Evolutionary conservation across 2,888 invertebrate species (phyloP).

Genomic region (Lydus trimaculatus): DNA sequence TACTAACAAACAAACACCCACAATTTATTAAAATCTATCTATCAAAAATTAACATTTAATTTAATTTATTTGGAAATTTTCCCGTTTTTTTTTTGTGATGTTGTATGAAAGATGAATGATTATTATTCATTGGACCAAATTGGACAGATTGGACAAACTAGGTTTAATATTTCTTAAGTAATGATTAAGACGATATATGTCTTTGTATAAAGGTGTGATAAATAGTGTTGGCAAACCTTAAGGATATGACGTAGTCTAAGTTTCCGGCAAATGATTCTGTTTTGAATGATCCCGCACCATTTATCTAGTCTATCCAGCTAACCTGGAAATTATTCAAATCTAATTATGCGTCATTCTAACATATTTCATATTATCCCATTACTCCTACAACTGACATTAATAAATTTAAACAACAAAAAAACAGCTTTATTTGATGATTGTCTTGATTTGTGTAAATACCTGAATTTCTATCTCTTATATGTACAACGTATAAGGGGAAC

Average conservation of each 20-base stretch:
- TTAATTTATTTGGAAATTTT: not conserved
- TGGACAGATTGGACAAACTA: conserved; percentile 33
- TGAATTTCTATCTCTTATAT: conserved; percentile 20
- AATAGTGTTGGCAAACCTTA: conserved; percentile 50
- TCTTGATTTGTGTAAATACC: conserved; percentile 17
- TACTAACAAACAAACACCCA: not conserved
- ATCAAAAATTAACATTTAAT: not conserved
- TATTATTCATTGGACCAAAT: conserved; percentile 33
- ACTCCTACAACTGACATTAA: not conserved
- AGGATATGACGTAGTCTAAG: conserved; percentile 47
- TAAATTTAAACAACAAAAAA: conserved; percentile 12
- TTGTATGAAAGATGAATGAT: too few relatives aligned
- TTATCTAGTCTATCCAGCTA: conserved; percentile 18
- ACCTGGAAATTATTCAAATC: conserved; percentile 45
- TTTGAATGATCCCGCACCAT: conserved; percentile 35
- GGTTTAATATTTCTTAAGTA: conserved; percentile 39
- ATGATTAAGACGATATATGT: conserved; percentile 40
- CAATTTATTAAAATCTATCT: not conserved
- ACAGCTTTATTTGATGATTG: conserved; percentile 19
- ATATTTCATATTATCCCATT: conserved; percentile 2
- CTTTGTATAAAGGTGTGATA: conserved; percentile 44
- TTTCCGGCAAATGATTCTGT: conserved; percentile 42
- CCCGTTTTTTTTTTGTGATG: too few relatives aligned
- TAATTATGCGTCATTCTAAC: conserved; percentile 40
- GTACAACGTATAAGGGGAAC: conserved; percentile 7